Evolutionary conservation across 2,113 vertebrate genomes (phyloP), one percentile per base, ranked within the genome.

Genomic region (Notarius lentiginosus): DNA sequence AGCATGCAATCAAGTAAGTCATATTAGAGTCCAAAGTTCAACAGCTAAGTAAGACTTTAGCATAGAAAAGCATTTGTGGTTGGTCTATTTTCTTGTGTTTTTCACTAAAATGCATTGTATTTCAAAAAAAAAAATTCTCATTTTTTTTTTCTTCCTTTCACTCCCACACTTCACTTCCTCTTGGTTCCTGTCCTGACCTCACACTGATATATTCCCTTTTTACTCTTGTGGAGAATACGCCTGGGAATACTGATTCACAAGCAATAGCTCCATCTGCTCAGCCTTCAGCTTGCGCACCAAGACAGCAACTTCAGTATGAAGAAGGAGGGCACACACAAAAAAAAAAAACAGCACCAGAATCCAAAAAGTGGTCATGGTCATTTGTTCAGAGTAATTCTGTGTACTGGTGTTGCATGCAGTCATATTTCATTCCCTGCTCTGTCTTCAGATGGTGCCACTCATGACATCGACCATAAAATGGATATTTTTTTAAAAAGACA

Each of bases 111-210:
- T 60, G 55, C 68, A 84, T 83, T 53, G 41, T 66, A 18, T 70
- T 10, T n/a, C 18, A 65, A 56, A 80, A 34, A 27, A 27, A 66
- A 66, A 66, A 24, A 63, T 2, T 53, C 55, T 82, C 41, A n/a
- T 3, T 41, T 77, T 22, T 55, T 30, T 61, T 72, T 49, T 47
- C 24, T 68, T 77, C 30, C 49, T 34, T 76, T 30, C 20, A 66
- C 87, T 88, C 87, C 82, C 75, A 88, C 79, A 87, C 82, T 86
- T 86, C 86, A 68, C 87, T 89, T 34, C 76, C 68, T 86, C 65
- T 73, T 81, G 41, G 73, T 75, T 82, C 83, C 66, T 66, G 55
- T 41, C 63, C 63, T 79, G 84, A 83, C 79, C 87, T 87, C 73
- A 68, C 77, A 79, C 88, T 82, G 75, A 82, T 87, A 83, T 66